Conservation (phyloP, 2,888 invertebrate genomes). For the Lasioglossum lativentre region DNA sequence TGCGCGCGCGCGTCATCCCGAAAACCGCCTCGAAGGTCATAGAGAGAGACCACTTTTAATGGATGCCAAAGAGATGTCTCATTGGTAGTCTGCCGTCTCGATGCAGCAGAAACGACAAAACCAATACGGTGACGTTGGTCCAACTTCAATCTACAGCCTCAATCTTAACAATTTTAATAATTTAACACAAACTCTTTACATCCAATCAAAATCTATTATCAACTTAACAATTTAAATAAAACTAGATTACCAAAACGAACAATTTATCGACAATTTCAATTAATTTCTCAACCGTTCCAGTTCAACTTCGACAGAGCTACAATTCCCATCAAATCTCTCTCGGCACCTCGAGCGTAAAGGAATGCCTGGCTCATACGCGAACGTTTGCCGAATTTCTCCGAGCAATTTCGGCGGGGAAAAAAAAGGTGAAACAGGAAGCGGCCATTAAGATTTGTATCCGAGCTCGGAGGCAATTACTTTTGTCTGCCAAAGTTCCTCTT, state of each 20-base stretch:
- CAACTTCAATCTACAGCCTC: background rate
- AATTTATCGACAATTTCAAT: too few species aligned
- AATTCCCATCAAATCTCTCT: background rate
- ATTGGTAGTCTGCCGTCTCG: conserved; percentile 42
- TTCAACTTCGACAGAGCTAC: background rate
- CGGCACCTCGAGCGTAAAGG: background rate
- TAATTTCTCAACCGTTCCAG: background rate
- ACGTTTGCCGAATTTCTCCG: background rate
- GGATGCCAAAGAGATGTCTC: conserved; percentile 61
- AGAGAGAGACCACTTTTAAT: conserved; percentile 55
- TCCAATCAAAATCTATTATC: background rate
- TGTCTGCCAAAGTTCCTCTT: conserved; percentile 54
- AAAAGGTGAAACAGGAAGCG: conserved; percentile 23
- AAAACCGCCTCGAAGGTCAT: conserved; percentile 64
- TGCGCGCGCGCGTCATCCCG: conserved; percentile 62
- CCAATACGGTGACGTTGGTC: background rate
- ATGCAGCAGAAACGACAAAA: conserved; percentile 37
- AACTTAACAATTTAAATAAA: too few species aligned
- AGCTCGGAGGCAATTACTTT: conserved; percentile 23
- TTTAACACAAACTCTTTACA: background rate
- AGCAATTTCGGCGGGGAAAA: background rate
- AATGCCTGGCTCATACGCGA: background rate
- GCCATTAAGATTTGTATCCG: conserved; percentile 54
- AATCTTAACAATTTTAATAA: background rate
- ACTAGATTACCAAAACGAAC: background rate